Percentiles rank a stretch among this genome's conserved stretches.
Conservation (phyloP, 2,113 vertebrate genomes). For the Apaloderma vittatum region DNA sequence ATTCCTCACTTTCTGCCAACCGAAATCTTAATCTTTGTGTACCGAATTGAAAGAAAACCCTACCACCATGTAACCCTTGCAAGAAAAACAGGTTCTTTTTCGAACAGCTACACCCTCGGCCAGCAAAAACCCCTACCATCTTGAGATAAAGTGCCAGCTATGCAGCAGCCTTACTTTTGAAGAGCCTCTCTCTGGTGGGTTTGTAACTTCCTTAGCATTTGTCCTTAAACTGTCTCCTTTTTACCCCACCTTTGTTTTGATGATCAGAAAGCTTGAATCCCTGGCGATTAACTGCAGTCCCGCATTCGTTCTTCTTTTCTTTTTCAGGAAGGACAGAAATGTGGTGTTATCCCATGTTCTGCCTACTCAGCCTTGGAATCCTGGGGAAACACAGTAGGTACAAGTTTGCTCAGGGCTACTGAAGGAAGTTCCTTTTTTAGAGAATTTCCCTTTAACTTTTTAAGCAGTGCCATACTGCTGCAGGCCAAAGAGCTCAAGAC, state of each 20-base stretch:
- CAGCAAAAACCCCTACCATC: rapidly evolving
- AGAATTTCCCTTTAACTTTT: background rate
- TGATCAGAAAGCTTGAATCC: background rate
- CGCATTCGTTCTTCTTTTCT: background rate
- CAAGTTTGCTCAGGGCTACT: background rate
- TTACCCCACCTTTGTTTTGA: background rate
- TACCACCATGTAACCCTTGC: background rate
- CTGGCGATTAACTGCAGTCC: background rate
- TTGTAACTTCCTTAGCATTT: background rate
- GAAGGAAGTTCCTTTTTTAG: background rate
- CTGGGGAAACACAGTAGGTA: rapidly evolving
- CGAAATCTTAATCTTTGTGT: background rate
- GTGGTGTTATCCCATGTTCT: no score
- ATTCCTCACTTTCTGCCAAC: background rate
- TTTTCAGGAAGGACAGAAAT: background rate
- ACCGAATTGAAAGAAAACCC: background rate
- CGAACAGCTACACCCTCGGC: background rate
- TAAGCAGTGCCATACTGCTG: rapidly evolving
- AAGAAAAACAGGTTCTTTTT: background rate
- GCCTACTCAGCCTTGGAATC: background rate
- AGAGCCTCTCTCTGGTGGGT: background rate
- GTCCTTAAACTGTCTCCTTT: background rate
- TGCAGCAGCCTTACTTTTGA: background rate
- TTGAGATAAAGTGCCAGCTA: background rate
- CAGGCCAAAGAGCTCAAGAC: background rate